Conservation (phyloP, 2,888 invertebrate genomes). For the Chromoteleia sp. region DNA sequence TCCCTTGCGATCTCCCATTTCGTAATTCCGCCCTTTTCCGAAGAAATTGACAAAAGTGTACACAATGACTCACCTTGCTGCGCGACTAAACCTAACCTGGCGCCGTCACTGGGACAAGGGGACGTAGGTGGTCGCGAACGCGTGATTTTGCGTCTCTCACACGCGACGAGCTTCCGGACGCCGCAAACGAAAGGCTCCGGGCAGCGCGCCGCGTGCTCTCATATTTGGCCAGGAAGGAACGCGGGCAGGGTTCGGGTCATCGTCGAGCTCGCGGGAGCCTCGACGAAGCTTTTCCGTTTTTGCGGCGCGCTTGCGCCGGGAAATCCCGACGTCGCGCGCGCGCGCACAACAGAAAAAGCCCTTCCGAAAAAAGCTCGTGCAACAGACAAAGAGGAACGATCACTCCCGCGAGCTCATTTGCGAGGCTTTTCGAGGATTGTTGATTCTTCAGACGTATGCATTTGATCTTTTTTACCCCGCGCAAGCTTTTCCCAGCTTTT, state of each 20-base stretch:
- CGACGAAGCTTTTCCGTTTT: conserved; percentile 22
- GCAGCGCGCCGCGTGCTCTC: conserved; percentile 20
- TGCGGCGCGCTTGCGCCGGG: conserved; percentile 6
- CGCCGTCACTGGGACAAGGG: background rate
- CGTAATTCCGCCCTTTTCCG: conserved; percentile 4
- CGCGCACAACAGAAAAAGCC: background rate
- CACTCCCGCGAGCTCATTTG: conserved; percentile 14
- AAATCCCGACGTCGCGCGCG: background rate
- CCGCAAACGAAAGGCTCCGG: conserved; percentile 4
- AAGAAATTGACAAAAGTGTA: background rate
- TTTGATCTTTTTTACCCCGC: background rate
- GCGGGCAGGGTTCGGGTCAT: conserved; percentile 18
- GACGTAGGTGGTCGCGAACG: background rate
- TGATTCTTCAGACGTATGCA: conserved; percentile 10
- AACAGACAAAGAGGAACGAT: conserved; percentile 1
- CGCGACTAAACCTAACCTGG: conserved; percentile 9
- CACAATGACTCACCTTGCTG: background rate
- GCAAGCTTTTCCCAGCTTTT: background rate
- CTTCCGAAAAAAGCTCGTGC: background rate
- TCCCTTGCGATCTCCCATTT: too few species aligned
- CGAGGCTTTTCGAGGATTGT: conserved; percentile 13
- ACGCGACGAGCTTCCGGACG: background rate
- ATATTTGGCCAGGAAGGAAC: conserved; percentile 19
- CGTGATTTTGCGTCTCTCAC: background rate
- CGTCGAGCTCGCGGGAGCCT: conserved; percentile 19